Base-by-base conservation (phyloP, 2,888 invertebrate genomes). In the Hylaea fasciaria region DNA sequence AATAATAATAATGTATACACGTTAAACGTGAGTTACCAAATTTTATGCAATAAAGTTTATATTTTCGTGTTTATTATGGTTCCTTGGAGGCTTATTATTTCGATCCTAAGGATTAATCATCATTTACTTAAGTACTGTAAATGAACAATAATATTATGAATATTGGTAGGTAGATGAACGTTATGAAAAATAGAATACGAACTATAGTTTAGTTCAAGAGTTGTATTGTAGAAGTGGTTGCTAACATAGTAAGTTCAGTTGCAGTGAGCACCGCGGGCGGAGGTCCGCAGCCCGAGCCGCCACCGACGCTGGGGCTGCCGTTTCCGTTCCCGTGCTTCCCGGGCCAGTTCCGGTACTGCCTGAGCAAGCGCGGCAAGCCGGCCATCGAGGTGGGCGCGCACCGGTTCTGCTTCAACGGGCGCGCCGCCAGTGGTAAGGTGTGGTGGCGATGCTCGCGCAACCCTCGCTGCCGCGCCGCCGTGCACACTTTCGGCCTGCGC, bases 371-470 rank as follows among this genome's bases (percentile, higher is more conserved):
- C 2, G 92, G 92, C 32, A 91, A 91, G 73, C 91, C 90, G 35
- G 91, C 92, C 32, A 92, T 92, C 61, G 91, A 92, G 71, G 89
- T 92, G 61, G 92, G 91, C 48, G 91, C 92, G 32, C 92, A 92
- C 73, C 81, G 92, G 66, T 92, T 92, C 71, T 92, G 91, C 73
- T 91, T 91, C 75, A 91, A 92, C 72, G 92, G 91, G 5, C 87
- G 91, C 46, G 91, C 92, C 5, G 92, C 91, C 28, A 91, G 91
- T 65, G 92, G 91, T 57, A 92, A 92, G 73, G 91, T 92, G 35
- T 91, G 92, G 92, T 92, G 92, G 92, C 85, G 92, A 0, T 92
- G 92, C 70, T 91, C 91, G 48, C 81, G 92, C 40, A 92, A 92
- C 74, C 92, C 92, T 0, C 89, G 92, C 35, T 92, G 92, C 70